Evolutionary conservation across 2,888 invertebrate genomes (phyloP).

Genomic region (Erpobdella octoculata): DNA sequence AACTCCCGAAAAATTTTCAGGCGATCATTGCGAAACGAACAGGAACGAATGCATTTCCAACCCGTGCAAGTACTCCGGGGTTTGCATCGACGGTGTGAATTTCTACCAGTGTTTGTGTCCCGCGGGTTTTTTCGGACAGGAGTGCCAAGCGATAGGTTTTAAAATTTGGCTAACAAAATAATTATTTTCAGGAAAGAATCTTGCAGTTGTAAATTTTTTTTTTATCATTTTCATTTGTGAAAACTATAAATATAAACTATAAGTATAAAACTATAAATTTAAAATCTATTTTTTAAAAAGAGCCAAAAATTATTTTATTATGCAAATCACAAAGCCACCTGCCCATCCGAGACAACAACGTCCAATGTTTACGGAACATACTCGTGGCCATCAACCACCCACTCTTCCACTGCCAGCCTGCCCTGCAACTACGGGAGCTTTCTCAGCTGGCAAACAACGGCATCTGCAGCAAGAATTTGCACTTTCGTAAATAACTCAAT

Average conservation of each 20-base stretch:
- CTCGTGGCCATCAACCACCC: conserved; percentile 17
- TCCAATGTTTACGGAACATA: background rate
- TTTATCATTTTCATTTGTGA: too few relatives aligned
- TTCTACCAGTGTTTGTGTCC: conserved; percentile 14
- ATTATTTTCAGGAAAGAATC: background rate
- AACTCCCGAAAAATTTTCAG: too few relatives aligned
- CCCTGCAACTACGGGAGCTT: background rate
- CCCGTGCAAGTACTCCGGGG: background rate
- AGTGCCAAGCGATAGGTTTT: background rate
- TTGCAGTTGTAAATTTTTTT: background rate
- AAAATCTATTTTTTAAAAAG: background rate
- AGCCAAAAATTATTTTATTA: background rate
- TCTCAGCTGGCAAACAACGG: background rate
- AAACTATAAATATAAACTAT: too few relatives aligned
- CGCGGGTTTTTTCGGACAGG: background rate
- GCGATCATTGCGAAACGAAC: conserved; percentile 10
- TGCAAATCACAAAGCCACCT: background rate
- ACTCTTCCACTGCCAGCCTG: background rate
- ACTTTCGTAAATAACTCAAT: background rate
- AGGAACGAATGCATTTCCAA: background rate
- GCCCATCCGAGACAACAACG: background rate
- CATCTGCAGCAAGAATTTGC: background rate
- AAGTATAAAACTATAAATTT: background rate
- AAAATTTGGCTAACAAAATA: too few relatives aligned
- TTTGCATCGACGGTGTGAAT: background rate